Evolutionary conservation across 92 coral and sea anemone genomes (phyloP), one percentile per base, ranked within the genome.

Genomic region (Phenganax marumi): DNA sequence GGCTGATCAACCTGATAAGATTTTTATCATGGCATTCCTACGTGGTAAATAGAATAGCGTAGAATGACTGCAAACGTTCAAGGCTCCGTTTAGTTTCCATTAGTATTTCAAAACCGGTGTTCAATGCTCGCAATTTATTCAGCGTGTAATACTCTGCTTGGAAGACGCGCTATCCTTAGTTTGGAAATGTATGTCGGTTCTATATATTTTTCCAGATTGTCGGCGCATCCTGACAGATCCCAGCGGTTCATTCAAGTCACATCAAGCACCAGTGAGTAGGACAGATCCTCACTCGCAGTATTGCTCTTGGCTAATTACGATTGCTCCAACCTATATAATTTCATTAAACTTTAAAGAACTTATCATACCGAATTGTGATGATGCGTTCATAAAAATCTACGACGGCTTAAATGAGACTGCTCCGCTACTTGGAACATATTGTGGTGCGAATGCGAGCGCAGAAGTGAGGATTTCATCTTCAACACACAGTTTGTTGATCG

Each of bases 271-370:
- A 47, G 24, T 48, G 7, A 52, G 12, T 19, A 21, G 13, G 21
- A 21, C 18, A 10, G 62, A 76, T 57, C 68, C 52, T n/a, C 18
- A 19, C 7, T 76, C 50, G 10, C 66, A 76, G 21, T 76, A 54
- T 43, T 76, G 81, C 43, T 76, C 81, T 56, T 76, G 81, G 81
- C 54, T 76, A 62, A 62, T 76, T 18, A 54, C 81, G 19, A 18
- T 76, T 56, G 50, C 47, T 56, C 51, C 22, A 26, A 26, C 68
- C 14, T 48, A 43, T 11, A 23, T 56, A 1, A 23, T 76, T 52
- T 56, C 52, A n/a, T 12, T 76, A 19, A 54, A 8, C 50, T 76
- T 76, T 56, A 55, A 58, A 33, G n/a, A 11, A 24, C 52, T 54
- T 13, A 22, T 18, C 9, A 56, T 76, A 24, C 68, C 68, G 18